Evolutionary conservation across 2,888 invertebrate genomes (phyloP), one percentile per base, ranked within the genome.

Genomic region (Sarcophaga carnaria): DNA sequence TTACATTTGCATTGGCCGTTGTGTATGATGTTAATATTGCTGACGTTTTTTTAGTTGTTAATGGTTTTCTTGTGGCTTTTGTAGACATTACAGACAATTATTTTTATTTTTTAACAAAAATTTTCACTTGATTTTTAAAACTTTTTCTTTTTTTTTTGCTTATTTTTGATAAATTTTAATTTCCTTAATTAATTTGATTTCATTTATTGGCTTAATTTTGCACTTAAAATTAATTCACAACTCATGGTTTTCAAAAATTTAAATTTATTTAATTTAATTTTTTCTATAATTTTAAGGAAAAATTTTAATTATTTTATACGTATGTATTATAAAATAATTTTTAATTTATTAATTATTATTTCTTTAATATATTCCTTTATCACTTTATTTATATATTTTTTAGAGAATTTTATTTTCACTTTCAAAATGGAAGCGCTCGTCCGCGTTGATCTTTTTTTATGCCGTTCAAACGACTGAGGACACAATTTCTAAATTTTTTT

Each of bases 71-170:
- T 67, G 82, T 82, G 49, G 82, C 80, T 88, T 72, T 80, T 83
- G 83, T 83, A 88, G 88, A 89, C 89, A 89, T 89, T 88, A 89
- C 89, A 88, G 75, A 85, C 77, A 80, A 63, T 76, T 86, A 82
- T 78, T 76, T 62, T 0, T 1, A 12, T 54, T 76, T 64, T 70
- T 84, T 49, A 62, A 62, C 54, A 54, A 79, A 71, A 66, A 71
- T 25, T 80, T 66, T 8, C 37, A 71, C 45, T 80, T 66, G 70
- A 27, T 59, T 54, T 54, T 54, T 83, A 45, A 25, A 71, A 25
- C 70, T 20, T 37, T 25, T 88, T 79, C 71, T 64, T 80, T 20
- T 71, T 54, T 66, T 66, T 81, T 63, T n/a, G 60, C 66, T 78
- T 66, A 14, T 59, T 70, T 84, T 66, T 37, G 0, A 54, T 74